Base-by-base conservation (phyloP, 2,113 vertebrate genomes). In the Psammodynastes pulverulentus region DNA sequence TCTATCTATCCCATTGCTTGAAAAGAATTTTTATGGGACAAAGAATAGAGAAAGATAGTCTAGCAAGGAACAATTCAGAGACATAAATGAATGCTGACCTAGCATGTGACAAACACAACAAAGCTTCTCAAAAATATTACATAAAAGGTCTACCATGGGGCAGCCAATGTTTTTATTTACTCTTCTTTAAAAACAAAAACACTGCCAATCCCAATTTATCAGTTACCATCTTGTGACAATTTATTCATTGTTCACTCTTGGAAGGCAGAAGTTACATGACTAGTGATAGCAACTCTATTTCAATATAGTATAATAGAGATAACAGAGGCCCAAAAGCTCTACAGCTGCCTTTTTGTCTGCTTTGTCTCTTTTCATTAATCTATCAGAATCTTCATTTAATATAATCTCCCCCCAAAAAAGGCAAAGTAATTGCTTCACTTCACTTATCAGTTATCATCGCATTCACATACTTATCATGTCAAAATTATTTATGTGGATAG, bases 361-460 rank as follows among this genome's bases (percentile, higher is more conserved):
- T 98, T 98, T 98, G 98, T 98, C 98, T 97, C 97, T 98, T 97
- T 98, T 98, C 97, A 98, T 98, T 98, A 98, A 97, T 98, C 97
- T 98, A 98, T 98, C 98, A 97, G 97, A 98, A 98, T 98, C 98
- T 98, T 98, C 98, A 98, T 98, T 98, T 98, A 98, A 98, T 98
- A 98, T 98, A 98, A 98, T 98, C 97, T 43, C 72, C 29, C 72
- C 72, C 72, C 97, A 96, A 97, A 98, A 86, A 98, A 98, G 98
- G 97, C 97, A 97, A 98, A 97, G 97, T 98, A 98, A 98, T 98
- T 98, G 98, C 97, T 97, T 98, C 97, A 98, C 97, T 97, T 98
- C 97, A 98, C 97, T 98, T 98, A 98, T 98, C 97, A 95, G 97
- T 97, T 98, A 98, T 98, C 98, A 98, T 98, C 97, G 5, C 96